Evolutionary conservation across 2,888 invertebrate species (phyloP), one percentile per base, ranked within the genome.

Genomic region (Hydraecia micacea): DNA sequence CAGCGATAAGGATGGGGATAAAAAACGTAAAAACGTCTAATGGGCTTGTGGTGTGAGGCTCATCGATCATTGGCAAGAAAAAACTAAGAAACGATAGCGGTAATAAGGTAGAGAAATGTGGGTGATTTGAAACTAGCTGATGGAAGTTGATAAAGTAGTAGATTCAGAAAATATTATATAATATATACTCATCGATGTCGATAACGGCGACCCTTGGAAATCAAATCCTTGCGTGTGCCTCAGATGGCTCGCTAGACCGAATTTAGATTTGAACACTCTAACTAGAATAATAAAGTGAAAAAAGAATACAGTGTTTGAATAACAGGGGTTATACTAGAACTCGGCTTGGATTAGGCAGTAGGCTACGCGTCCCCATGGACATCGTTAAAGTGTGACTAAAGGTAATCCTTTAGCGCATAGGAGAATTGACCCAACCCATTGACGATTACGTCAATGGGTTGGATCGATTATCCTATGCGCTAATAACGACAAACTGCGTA

Each of bases 21-120:
- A 92, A 82, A 83, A 60, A 77, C 39, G 83, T 79, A 36, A 77
- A 91, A 89, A 87, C 46, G 84, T 88, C 84, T 92, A 91, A 92
- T 91, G 89, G 84, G 39, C 6, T 77, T 77, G 84, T 76, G 85
- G 84, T 85, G 80, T 73, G 83, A 73, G 87, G 83, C 81, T 86
- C 91, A 93, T 94, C 93, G 91, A 94, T 94, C 94, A 93, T 91
- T 83, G 80, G 89, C 15, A 58, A 66, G 46, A 68, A 70, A 70
- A 76, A 67, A 75, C 70, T 73, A 55, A 73, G 46, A 36, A 63
- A 69, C 36, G 72, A 78, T 74, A 70, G 42, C 58, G 8, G 28
- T 75, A 66, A 78, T 62, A 79, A 68, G 52, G 39, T 70, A 52
- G 46, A 58, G 55, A 66, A 70, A 70, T 76, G 66, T 65, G 62